Evolutionary conservation across 1,140 invertebrate genomes (phyloP).

Genomic region (Brachionus koreanus): DNA sequence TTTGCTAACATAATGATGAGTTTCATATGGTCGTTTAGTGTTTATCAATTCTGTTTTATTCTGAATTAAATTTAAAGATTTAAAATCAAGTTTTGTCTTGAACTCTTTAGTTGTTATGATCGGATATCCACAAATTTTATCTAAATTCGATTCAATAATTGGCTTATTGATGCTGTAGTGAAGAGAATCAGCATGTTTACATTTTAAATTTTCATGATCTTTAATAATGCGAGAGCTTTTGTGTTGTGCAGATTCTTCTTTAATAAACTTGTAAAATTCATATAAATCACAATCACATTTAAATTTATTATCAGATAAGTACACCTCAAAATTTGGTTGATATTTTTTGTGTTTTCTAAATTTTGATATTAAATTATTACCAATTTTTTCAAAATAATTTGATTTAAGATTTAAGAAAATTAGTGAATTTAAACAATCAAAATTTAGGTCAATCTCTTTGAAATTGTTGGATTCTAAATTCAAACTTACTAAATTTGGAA

Average conservation of each 20-base stretch:
- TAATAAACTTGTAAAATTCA: neutral
- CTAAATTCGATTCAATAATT: neutral
- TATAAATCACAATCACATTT: constrained; percentile 10
- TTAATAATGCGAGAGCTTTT: neutral
- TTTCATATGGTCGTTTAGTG: neutral
- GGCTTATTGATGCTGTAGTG: neutral
- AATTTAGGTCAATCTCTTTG: neutral
- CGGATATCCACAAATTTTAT: neutral
- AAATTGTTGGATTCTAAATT: neutral
- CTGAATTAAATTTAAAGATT: neutral
- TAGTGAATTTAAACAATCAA: neutral
- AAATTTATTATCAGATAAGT: neutral
- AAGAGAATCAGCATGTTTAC: neutral
- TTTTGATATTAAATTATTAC: neutral
- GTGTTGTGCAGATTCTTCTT: neutral
- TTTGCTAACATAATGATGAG: neutral
- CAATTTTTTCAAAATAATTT: neutral
- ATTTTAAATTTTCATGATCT: neutral
- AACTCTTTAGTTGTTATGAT: neutral
- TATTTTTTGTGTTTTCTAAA: neutral
- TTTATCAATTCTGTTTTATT: neutral
- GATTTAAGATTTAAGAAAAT: neutral
- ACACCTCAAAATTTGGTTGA: neutral
- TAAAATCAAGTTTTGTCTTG: neutral
- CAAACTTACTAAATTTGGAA: neutral